Base-by-base conservation (phyloP, 1,140 invertebrate genomes). In the Leptinotarsa lineolata region DNA sequence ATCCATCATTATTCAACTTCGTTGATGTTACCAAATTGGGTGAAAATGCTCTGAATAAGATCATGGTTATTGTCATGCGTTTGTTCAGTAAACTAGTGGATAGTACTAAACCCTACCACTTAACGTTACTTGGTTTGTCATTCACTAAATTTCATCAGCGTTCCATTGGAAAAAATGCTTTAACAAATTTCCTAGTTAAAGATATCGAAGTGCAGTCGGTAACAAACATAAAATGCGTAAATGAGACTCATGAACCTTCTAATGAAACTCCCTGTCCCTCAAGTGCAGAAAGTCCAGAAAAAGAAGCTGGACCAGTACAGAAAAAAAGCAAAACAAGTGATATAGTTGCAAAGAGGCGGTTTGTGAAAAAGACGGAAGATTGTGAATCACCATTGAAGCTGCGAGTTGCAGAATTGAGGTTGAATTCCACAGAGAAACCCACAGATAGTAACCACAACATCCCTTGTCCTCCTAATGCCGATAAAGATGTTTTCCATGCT, bases 71-170 rank as follows among this genome's bases (percentile, higher is more conserved):
- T 60, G 88, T 91, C 13, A 92, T 93, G 90, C 89, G 89, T 77
- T 85, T 94, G 63, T 93, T 94, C 80, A 89, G 90, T 80, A 90
- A 92, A 81, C 87, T 92, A 68, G 89, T 94, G 61, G 88, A 93
- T 79, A 86, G 90, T 70, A 88, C 86, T 15, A 91, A 91, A 85
- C 90, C 91, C 67, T 94, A 93, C 84, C 92, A 93, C 84, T 88
- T 94, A 74, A 93, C 92, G 8, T 84, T 94, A 48, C 84, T 94
- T 48, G 92, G 92, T 22, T 84, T 94, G 75, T 91, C 92, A 15
- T 94, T 94, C 80, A 92, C 91, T 3, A 93, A 94, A 82, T 94
- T 94, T 76, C 89, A 90, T 74, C 92, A 93, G 79, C 86, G 88
- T 60, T 88, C 88, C 77, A 88, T 86, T 18, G 89, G 89, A 1